Conservation (phyloP, 2,888 invertebrate species). For the Choreutis nemorana region DNA sequence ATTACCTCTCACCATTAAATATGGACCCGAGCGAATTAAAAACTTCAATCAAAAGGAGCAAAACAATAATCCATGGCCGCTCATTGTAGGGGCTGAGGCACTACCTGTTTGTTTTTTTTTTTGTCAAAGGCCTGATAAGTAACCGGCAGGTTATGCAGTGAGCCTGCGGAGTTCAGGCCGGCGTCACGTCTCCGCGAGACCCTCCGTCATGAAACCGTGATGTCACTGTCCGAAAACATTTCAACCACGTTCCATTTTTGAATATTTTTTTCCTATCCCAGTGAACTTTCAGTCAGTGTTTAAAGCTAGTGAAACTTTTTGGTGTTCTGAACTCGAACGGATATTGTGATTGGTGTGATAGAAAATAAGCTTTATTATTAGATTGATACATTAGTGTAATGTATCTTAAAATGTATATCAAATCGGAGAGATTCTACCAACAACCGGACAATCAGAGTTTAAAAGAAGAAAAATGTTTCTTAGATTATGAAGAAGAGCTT, state of each 20-base stretch:
- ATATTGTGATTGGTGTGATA: slow-evolving; percentile 1
- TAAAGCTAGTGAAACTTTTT: slow-evolving; percentile 9
- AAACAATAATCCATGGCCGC: too few species aligned
- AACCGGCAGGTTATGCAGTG: slow-evolving; percentile 42
- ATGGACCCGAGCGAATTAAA: too few species aligned
- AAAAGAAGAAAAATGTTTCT: slow-evolving; percentile 44
- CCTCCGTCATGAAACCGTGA: too few species aligned
- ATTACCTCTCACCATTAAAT: too few species aligned
- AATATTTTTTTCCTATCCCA: too few species aligned
- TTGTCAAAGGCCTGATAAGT: slow-evolving; percentile 47
- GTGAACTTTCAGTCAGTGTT: too few species aligned
- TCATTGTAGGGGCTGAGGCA: slow-evolving; percentile 8
- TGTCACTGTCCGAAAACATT: too few species aligned
- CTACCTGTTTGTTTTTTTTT: slow-evolving; percentile 27
- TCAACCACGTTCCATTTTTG: too few species aligned
- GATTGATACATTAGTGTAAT: slow-evolving; percentile 22
- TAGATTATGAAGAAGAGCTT: slow-evolving; percentile 49
- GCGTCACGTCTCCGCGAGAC: slow-evolving; percentile 29
- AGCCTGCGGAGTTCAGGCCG: slow-evolving; percentile 34
- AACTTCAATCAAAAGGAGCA: too few species aligned
- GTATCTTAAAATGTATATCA: slow-evolving; percentile 58
- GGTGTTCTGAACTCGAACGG: background rate
- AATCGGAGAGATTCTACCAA: slow-evolving; percentile 53
- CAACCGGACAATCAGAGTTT: slow-evolving; percentile 40
- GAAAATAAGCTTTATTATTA: background rate